Percentiles rank a stretch among this genome's conserved stretches.
These are phyloP conservation scores for Plestiodon gilberti DNA, from an alignment of 2,113 vertebrate genomes.

Conservation along the genomic window DNA sequence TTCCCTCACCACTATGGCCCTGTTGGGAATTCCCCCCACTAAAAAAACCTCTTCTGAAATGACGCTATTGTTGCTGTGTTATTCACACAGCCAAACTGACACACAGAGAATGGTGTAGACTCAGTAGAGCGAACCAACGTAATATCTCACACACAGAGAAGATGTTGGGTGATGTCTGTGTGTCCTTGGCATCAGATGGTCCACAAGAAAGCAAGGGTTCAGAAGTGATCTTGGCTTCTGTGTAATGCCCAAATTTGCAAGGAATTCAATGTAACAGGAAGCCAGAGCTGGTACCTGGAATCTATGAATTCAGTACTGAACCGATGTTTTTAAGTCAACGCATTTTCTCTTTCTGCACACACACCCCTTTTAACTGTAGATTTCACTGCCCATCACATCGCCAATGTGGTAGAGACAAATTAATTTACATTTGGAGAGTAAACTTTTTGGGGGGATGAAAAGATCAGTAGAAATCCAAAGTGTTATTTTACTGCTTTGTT, in stretches of 20 bases:
- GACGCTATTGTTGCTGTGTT: no score
- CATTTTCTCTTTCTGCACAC: neutral
- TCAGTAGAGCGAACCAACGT: no score
- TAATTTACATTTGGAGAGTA: neutral
- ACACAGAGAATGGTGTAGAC: no score
- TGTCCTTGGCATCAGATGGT: neutral
- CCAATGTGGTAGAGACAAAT: neutral
- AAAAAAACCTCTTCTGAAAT: no score
- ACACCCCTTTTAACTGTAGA: neutral
- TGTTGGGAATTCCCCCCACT: no score
- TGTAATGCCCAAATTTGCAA: neutral
- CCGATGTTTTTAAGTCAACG: neutral
- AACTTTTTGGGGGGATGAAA: neutral
- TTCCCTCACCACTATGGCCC: no score
- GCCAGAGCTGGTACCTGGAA: neutral
- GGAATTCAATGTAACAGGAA: neutral
- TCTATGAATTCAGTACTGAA: neutral
- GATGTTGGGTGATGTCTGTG: neutral
- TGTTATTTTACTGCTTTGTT: constrained; percentile 23
- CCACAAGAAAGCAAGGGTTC: neutral
- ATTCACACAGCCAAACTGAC: no score
- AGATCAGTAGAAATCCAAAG: constrained; percentile 1
- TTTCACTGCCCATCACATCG: neutral
- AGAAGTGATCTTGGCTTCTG: neutral
- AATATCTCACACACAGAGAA: neutral